Evolutionary conservation across 1,140 invertebrate genomes (phyloP).

Genomic region (Hypsibius dujardini): DNA sequence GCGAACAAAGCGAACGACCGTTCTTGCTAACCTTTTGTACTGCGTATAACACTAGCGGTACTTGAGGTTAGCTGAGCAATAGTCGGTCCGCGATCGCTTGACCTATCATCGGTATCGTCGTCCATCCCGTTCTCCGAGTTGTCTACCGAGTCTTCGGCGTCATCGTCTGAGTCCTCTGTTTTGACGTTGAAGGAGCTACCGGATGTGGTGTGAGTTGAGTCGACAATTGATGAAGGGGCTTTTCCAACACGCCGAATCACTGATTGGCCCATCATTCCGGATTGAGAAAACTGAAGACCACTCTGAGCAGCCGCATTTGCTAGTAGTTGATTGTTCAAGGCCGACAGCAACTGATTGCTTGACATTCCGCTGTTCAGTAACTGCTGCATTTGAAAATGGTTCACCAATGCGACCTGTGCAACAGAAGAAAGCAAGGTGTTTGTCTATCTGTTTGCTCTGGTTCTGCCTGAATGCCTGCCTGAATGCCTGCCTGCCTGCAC

Average conservation of each 20-base stretch:
- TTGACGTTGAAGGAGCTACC: background rate
- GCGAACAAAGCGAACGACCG: too few species aligned
- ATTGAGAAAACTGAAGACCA: background rate
- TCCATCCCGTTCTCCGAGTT: background rate
- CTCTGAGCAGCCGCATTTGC: background rate
- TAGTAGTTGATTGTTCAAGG: conserved; percentile 3
- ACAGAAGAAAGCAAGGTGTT: background rate
- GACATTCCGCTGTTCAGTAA: conserved; percentile 6
- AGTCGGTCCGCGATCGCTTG: conserved; percentile 3
- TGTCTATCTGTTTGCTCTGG: too few species aligned
- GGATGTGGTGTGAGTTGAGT: background rate
- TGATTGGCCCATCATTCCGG: background rate
- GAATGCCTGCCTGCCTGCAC: too few species aligned
- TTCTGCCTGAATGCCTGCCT: too few species aligned
- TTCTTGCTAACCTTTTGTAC: background rate
- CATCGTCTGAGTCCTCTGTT: background rate
- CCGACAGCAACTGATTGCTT: background rate
- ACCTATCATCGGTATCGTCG: background rate
- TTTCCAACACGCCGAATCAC: conserved; percentile 11
- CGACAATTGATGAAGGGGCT: background rate
- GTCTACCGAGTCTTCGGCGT: background rate
- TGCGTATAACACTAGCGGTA: background rate
- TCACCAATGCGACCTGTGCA: background rate
- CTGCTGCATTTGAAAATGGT: conserved; percentile 10
- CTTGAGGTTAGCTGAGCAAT: background rate